These are phyloP conservation scores for Sceloporus tristichus DNA, from an alignment of 2,113 vertebrate species.

Conservation along the genomic window DNA sequence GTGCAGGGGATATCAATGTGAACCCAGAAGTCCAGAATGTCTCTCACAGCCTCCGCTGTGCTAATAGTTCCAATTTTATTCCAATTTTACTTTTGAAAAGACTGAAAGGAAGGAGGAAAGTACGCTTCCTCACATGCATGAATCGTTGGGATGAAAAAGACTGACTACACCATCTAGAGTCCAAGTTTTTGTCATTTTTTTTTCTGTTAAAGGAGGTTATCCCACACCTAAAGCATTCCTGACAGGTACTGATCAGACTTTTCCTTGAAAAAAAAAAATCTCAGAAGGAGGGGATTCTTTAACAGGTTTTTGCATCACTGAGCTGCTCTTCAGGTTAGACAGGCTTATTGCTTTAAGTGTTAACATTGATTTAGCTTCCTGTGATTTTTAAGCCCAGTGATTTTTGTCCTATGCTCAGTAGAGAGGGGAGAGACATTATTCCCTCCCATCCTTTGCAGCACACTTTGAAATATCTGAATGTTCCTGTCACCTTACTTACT, in stretches of 20 bases:
- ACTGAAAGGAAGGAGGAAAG: neutral
- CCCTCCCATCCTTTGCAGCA: neutral
- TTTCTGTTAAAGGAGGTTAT: neutral
- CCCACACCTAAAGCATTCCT: neutral
- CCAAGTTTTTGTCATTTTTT: neutral
- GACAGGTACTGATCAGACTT: constrained; percentile 9
- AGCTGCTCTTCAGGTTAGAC: neutral
- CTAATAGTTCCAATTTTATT: constrained; percentile 1
- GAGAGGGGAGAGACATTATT: neutral
- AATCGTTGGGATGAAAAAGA: neutral
- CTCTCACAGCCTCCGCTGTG: neutral
- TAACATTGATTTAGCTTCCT: neutral
- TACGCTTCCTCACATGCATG: neutral
- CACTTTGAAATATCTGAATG: constrained; percentile 22
- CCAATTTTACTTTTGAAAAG: neutral
- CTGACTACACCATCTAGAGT: neutral
- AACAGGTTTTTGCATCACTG: neutral
- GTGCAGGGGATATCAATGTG: constrained; percentile 26
- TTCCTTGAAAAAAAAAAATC: constrained; percentile 4
- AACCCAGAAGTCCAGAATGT: constrained; percentile 19
- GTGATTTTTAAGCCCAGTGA: neutral
- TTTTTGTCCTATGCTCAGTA: constrained; percentile 5
- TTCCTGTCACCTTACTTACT: constrained; percentile 7
- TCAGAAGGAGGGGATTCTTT: neutral
- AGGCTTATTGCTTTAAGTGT: neutral